Percentiles rank a stretch among this genome's conserved stretches.
Conservation (phyloP, 2,888 invertebrate species). For the Elmis aenea region DNA sequence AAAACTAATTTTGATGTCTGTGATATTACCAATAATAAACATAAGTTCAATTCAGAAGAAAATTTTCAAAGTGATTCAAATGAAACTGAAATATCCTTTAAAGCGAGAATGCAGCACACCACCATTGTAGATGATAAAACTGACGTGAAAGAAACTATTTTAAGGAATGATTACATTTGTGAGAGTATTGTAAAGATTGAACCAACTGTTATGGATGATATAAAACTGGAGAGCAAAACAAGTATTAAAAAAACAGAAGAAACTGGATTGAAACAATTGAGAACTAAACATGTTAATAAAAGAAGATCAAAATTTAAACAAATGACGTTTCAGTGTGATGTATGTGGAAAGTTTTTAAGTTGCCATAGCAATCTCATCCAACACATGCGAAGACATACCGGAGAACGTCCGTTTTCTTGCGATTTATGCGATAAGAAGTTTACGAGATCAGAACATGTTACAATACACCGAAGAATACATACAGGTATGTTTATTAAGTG, state of each 20-base stretch:
- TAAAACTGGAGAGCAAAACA: no score
- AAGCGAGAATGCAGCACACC: no score
- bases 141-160: no score
- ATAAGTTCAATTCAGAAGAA: background rate
- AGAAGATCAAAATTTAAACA: background rate
- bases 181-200: constrained; percentile 1
- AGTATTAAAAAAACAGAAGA: no score
- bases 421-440: constrained; percentile 32
- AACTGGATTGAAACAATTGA: background rate
- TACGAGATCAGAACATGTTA: constrained; percentile 30
- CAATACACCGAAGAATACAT: constrained; percentile 33
- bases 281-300: background rate
- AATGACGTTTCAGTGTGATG: constrained; percentile 28
- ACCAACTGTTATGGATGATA: background rate
- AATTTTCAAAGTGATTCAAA: background rate
- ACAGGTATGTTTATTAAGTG: no score
- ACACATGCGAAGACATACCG: constrained; percentile 30
- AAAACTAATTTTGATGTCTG: background rate
- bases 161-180: no score
- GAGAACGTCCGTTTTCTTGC: constrained; percentile 32
- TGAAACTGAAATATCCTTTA: constrained; percentile 1
- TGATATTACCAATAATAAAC: background rate
- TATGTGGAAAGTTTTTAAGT: constrained; percentile 31
- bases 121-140: no score
- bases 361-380: constrained; percentile 30